Evolutionary conservation across 2,797 vertebrate species (phyloP).

Genomic region (Thamnophis elegans): DNA sequence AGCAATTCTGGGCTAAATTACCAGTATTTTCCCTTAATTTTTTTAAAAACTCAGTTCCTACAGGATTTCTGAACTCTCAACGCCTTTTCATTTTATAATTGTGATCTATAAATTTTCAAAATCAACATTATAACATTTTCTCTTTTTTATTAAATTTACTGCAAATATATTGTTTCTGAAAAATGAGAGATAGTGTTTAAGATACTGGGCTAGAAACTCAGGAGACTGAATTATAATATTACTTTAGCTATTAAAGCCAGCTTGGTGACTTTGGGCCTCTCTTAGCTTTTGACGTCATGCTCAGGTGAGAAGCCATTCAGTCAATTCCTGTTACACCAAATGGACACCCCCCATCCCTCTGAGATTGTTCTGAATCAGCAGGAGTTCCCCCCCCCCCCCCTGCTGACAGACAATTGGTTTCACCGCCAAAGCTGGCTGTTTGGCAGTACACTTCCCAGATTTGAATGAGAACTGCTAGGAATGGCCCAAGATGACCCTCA

Average conservation of each 20-base stretch:
- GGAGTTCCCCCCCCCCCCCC: neutral
- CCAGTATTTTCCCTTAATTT: neutral
- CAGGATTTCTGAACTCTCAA: neutral
- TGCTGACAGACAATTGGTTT: neutral
- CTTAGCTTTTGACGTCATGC: neutral
- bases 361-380: neutral
- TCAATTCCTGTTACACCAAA: neutral
- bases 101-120: neutral
- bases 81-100: neutral
- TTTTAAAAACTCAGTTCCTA: neutral
- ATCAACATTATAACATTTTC: slow-evolving; percentile 7
- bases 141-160: slow-evolving; percentile 28
- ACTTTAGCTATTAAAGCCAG: neutral
- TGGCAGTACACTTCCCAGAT: neutral
- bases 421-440: neutral
- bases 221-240: neutral
- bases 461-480: neutral
- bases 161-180: neutral
- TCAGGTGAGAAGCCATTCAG: neutral
- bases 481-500: neutral
- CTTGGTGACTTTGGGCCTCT: neutral
- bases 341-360: fast-evolving
- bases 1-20: neutral
- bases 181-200: neutral
- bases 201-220: neutral